A percentile compares a stretch with the other conserved stretches of the same genome.
Conservation (phyloP, 2,113 vertebrate species). For the Candoia aspera region DNA sequence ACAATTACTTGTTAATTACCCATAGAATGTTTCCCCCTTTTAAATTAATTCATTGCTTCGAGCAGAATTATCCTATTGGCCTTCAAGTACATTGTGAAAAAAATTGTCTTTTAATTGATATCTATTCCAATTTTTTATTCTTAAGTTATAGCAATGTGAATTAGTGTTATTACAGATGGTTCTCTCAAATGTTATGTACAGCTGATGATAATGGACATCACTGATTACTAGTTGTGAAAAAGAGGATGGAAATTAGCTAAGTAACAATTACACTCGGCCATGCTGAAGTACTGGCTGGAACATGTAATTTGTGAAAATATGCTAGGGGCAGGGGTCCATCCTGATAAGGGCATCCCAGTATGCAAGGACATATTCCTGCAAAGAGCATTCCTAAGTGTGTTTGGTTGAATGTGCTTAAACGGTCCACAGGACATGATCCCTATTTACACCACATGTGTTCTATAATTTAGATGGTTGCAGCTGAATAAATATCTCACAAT, state of each 20-base stretch:
- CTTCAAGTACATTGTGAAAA: not conserved
- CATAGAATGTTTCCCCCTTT: not conserved
- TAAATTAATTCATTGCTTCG: conserved; percentile 8
- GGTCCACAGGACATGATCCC: not conserved
- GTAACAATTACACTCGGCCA: not conserved
- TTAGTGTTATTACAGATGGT: not conserved
- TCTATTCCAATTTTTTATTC: conserved; percentile 15
- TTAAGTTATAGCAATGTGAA: conserved; percentile 17
- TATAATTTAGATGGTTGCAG: not conserved
- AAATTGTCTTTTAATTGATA: conserved; percentile 25
- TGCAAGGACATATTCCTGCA: not conserved
- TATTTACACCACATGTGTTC: not conserved
- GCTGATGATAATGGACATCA: not conserved
- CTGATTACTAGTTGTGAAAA: not conserved
- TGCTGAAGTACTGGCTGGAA: not conserved
- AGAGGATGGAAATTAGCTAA: conserved; percentile 7
- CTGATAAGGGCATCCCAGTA: not conserved
- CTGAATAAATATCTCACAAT: not conserved
- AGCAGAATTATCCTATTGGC: not conserved
- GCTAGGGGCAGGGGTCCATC: not conserved
- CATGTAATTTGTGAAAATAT: not conserved
- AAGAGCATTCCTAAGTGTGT: not conserved
- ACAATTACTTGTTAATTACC: conserved; percentile 22
- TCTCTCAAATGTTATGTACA: not conserved
- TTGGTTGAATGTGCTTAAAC: not conserved